Percentiles rank a stretch among this genome's conserved stretches.
These are phyloP conservation scores for Pelobates fuscus DNA, from an alignment of 2,113 vertebrate genomes.

Conservation along the genomic window DNA sequence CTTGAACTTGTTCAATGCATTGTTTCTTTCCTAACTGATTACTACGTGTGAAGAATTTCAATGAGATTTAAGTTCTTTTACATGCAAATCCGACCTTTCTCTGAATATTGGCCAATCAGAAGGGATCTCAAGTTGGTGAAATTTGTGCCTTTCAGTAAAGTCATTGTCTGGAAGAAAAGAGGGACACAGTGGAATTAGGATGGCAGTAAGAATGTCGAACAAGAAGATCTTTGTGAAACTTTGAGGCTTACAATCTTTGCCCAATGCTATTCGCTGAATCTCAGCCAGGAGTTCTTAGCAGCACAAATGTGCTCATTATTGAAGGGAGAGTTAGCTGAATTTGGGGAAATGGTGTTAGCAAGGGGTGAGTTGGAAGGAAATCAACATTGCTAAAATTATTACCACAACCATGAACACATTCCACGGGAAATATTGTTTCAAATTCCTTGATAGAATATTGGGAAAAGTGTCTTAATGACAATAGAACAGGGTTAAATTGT, in stretches of 20 bases:
- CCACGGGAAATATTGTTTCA: too few species aligned
- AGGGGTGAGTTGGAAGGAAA: background rate
- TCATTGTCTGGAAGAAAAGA: conserved; percentile 39
- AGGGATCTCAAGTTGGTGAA: conserved; percentile 16
- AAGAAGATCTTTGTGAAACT: conserved; percentile 39
- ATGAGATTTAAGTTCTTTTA: conserved; percentile 39
- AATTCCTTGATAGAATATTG: too few species aligned
- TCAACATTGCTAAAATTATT: background rate
- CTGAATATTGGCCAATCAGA: conserved; percentile 14
- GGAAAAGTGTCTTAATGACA: too few species aligned
- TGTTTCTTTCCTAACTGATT: conserved; percentile 16
- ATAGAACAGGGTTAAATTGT: too few species aligned
- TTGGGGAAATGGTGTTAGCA: background rate
- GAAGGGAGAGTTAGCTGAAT: background rate
- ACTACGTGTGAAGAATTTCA: conserved; percentile 43
- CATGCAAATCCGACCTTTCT: conserved; percentile 41
- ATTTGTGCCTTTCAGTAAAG: conserved; percentile 35
- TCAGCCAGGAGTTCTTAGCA: conserved; percentile 6
- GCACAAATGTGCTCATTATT: conserved; percentile 14
- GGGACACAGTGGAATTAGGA: conserved; percentile 42
- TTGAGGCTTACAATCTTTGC: conserved; percentile 34
- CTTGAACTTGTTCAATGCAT: background rate
- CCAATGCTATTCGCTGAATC: conserved; percentile 16
- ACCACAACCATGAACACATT: background rate
- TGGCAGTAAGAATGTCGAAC: conserved; percentile 32